Conservation (phyloP, 1,140 invertebrate genomes). For the Acromyrmex charruanus region DNA sequence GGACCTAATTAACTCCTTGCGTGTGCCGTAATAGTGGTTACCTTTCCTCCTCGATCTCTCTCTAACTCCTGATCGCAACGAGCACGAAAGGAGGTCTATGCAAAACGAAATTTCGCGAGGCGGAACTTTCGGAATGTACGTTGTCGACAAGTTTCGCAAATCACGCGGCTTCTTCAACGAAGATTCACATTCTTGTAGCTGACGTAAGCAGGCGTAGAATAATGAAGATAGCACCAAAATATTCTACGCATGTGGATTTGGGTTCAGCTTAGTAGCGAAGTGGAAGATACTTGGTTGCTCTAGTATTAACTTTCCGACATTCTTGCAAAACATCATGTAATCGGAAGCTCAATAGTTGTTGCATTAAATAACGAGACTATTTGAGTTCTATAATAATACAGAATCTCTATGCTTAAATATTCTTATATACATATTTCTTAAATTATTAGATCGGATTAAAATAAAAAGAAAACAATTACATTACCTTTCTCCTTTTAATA, state of each 20-base stretch:
- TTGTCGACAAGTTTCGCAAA: conserved; percentile 36
- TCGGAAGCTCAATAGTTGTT: neutral
- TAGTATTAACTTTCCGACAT: conserved; percentile 9
- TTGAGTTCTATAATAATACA: neutral
- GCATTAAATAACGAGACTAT: neutral
- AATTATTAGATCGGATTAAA: neutral
- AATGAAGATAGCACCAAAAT: conserved; percentile 33
- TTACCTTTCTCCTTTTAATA: neutral
- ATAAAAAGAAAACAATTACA: neutral
- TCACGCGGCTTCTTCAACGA: conserved; percentile 40
- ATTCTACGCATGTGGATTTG: conserved; percentile 26
- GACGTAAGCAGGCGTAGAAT: conserved; percentile 34
- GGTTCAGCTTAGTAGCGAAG: neutral
- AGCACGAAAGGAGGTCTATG: conserved; percentile 6
- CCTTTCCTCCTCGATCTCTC: neutral
- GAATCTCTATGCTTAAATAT: neutral
- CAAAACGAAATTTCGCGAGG: conserved; percentile 29
- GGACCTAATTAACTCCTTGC: conserved; percentile 68
- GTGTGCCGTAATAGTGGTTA: conserved; percentile 13
- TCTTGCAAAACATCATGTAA: neutral
- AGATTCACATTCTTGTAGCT: conserved; percentile 45
- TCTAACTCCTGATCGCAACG: neutral
- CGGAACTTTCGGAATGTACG: conserved; percentile 57
- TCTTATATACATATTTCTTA: neutral
- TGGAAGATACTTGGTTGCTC: neutral